Evolutionary conservation across 2,113 vertebrate genomes (phyloP), one percentile per base, ranked within the genome.

Genomic region (Carollia perspicillata): DNA sequence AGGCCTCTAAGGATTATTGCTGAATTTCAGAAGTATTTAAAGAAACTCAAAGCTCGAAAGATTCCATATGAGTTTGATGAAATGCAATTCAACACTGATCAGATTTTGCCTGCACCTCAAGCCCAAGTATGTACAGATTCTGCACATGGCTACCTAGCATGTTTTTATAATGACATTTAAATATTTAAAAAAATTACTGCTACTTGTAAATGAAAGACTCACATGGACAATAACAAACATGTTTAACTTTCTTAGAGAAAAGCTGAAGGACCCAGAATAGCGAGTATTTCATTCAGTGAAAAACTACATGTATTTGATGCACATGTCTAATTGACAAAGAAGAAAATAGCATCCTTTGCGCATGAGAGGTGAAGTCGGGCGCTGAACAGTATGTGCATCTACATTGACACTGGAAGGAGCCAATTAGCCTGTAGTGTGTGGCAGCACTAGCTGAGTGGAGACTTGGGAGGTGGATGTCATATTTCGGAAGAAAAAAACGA

Each of bases 1-100:
- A n/a, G 95, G 30, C 13, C 40, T 89, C 87, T 93, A 55, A 18
- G 44, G 20, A 69, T 80, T 74, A 49, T 35, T 95, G 85, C 69
- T 93, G 75, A 94, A 80, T 92, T 90, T 92, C 49, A 66, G 49
- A 90, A 86, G 28, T 84, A 66, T 86, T 92, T 66, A 86, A 83
- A 93, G 89, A 97, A 90, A 83, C 22, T 12, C 65, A 49, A 60
- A 69, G 10, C 35, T 35, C 72, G 35, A 49, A 83, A 78, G 37
- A 9, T 55, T 83, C 63, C 26, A 1, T 83, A 47, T 65, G 72
- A 84, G 37, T 87, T 84, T 78, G 75, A 88, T 44, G 42, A 94
- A 92, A 89, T 84, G 63, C 60, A 84, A 17, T 79, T 90, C 84
- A 75, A 84, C 30, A 20, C 58, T 40, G 71, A 93, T 96, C 49